Evolutionary conservation across 2,888 invertebrate genomes (phyloP).

Genomic region (Sisyra terminalis): DNA sequence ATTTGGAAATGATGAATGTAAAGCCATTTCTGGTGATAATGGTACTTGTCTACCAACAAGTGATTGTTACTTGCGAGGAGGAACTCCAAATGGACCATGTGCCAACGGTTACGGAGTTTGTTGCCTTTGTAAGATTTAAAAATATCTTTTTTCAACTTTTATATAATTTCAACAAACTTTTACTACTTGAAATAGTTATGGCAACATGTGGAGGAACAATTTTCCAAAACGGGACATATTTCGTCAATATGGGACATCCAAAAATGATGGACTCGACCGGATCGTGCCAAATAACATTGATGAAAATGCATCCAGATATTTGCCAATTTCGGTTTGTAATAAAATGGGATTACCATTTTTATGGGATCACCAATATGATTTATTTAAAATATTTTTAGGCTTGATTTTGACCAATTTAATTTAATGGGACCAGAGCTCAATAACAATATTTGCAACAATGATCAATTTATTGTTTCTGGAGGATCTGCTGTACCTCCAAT

Average conservation of each 20-base stretch:
- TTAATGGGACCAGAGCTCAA: constrained; percentile 58
- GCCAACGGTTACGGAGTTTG: constrained; percentile 64
- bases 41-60: constrained; percentile 60
- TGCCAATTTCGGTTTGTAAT: constrained; percentile 59
- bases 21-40: constrained; percentile 58
- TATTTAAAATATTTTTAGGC: constrained; percentile 26
- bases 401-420: constrained; percentile 65
- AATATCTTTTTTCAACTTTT: not conserved
- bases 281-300: constrained; percentile 69
- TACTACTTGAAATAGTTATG: constrained; percentile 52
- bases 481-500: constrained; percentile 64
- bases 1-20: constrained; percentile 60
- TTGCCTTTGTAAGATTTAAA: constrained; percentile 46
- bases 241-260: constrained; percentile 72
- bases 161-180: not conserved
- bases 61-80: constrained; percentile 57
- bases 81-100: constrained; percentile 60
- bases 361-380: constrained; percentile 5
- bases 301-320: constrained; percentile 60
- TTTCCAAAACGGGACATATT: constrained; percentile 70
- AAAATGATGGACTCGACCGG: constrained; percentile 58
- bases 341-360: constrained; percentile 3
- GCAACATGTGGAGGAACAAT: constrained; percentile 63
- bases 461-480: constrained; percentile 74
- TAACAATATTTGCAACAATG: constrained; percentile 67